phyloP scores from a whole-genome alignment of 2,113 vertebrate genomes.

The Urocolius indicus region DNA sequence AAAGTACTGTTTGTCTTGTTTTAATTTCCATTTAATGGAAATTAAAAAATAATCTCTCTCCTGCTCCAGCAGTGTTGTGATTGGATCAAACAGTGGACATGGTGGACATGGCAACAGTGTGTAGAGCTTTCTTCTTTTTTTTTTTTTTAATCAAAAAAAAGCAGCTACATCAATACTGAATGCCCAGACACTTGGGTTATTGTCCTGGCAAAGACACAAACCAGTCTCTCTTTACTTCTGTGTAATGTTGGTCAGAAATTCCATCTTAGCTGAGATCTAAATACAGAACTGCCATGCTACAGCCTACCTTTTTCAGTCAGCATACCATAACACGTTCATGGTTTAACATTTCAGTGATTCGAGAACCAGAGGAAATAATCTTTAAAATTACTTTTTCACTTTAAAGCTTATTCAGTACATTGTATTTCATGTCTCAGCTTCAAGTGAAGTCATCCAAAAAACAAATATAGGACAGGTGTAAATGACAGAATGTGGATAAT shows the following conservation, averaged over 20 bases:
- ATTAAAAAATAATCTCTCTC: neutral
- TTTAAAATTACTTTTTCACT: neutral
- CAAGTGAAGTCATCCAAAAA: neutral
- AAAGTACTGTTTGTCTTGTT: neutral
- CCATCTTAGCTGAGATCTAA: neutral
- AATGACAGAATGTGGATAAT: neutral
- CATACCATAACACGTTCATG: neutral
- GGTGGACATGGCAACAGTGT: neutral
- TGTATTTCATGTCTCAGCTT: neutral
- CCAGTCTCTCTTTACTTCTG: neutral
- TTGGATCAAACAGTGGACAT: neutral
- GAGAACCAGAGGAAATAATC: neutral
- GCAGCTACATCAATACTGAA: neutral
- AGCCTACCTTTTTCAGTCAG: neutral
- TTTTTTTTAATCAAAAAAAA: neutral
- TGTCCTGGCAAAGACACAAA: neutral
- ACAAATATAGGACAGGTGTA: neutral
- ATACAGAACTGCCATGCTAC: neutral
- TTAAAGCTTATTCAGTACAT: neutral
- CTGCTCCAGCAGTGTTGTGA: neutral
- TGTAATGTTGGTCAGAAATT: neutral
- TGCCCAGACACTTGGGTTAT: neutral
- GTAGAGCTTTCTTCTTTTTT: fast-evolving
- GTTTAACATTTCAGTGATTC: neutral
- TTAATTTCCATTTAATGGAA: conserved; percentile 10